A percentile compares a stretch with the other conserved stretches of the same genome.
Evolutionary conservation across 2,113 vertebrate species (phyloP).

Genomic region (Gobiocypris rarus): DNA sequence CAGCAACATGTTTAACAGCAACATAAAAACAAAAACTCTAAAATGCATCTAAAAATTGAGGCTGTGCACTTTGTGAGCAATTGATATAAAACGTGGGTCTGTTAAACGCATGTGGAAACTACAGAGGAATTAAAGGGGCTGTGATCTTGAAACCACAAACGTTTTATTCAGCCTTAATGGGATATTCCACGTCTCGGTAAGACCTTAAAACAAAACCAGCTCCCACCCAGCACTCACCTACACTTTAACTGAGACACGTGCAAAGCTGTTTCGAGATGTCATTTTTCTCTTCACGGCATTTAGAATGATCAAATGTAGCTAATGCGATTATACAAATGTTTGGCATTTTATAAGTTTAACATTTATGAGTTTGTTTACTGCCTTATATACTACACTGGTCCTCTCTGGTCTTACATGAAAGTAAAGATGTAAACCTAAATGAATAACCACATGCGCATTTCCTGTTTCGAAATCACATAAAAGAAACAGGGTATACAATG

Average conservation of each 20-base stretch:
- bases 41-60: background rate
- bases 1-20: too few species aligned
- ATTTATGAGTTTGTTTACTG: background rate
- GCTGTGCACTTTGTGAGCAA: slow-evolving; percentile 23
- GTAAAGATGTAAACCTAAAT: background rate
- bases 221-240: slow-evolving; percentile 20
- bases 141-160: slow-evolving; percentile 1
- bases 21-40: background rate
- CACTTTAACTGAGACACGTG: background rate
- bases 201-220: slow-evolving; percentile 32
- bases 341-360: background rate
- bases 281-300: background rate
- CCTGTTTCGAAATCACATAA: slow-evolving; percentile 13
- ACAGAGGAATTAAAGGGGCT: slow-evolving; percentile 19
- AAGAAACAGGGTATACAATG: background rate
- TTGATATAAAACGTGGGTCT: background rate
- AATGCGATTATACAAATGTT: slow-evolving; percentile 1
- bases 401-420: slow-evolving; percentile 4
- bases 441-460: slow-evolving; percentile 33
- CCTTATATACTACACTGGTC: background rate
- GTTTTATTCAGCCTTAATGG: slow-evolving; percentile 7
- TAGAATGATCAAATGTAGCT: background rate
- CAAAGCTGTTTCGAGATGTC: background rate
- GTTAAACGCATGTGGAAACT: slow-evolving; percentile 38
- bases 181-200: slow-evolving; percentile 36